Percentiles rank a stretch among this genome's conserved stretches.
These are phyloP conservation scores for Dolichotis patagonum DNA, from an alignment of 2,113 vertebrate genomes.

Conservation along the genomic window DNA sequence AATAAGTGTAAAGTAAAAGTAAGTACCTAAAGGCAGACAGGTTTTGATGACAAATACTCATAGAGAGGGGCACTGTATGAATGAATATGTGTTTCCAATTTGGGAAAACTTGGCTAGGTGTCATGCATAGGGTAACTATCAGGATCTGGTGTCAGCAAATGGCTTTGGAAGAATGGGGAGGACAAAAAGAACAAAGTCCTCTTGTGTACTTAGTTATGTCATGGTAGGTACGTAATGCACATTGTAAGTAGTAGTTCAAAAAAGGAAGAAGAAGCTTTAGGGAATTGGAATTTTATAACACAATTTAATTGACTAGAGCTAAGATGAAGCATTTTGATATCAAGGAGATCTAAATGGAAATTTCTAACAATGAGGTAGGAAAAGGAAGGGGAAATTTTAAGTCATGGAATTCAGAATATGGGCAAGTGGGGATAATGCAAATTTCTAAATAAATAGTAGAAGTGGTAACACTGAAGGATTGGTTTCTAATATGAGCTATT, in stretches of 20 bases:
- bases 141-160: not conserved
- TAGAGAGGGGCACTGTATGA: not conserved
- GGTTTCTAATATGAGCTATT: slow-evolving; percentile 43
- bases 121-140: not conserved
- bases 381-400: not conserved
- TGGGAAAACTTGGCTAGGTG: not conserved
- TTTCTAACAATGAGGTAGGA: not conserved
- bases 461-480: not conserved
- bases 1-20: not conserved
- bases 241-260: not conserved
- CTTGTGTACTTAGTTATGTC: not conserved
- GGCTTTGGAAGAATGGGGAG: not conserved
- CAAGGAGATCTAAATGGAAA: not conserved
- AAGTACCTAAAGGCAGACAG: not conserved
- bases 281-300: not conserved
- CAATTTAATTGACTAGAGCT: not conserved
- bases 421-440: not conserved
- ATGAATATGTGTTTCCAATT: not conserved
- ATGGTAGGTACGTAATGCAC: not conserved
- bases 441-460: slow-evolving; percentile 17
- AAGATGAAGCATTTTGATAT: not conserved
- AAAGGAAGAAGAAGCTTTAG: not conserved
- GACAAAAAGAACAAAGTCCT: not conserved
- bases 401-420: not conserved
- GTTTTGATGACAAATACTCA: not conserved